Evolutionary conservation across 2,797 vertebrate species (phyloP).

Genomic region (Molossus alvarezi): DNA sequence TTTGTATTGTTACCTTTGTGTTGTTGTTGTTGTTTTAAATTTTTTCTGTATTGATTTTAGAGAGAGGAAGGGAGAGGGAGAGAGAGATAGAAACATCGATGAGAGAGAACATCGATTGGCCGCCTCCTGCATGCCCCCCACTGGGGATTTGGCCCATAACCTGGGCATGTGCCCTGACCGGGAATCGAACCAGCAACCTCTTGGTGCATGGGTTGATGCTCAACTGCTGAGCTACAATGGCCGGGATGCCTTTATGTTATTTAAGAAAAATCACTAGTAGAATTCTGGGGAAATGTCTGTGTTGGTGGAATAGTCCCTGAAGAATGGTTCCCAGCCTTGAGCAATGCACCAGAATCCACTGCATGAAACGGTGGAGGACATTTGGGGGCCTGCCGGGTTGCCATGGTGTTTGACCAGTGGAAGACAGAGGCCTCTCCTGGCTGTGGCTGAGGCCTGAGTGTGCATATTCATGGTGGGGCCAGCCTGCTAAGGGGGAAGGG

Average conservation of each 20-base stretch:
- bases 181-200: no score
- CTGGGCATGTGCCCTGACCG: no score
- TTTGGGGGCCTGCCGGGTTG: conserved; percentile 68
- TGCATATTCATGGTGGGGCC: conserved; percentile 76
- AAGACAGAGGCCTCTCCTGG: conserved; percentile 1
- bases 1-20: neutral
- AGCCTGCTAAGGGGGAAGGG: neutral
- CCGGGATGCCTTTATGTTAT: neutral
- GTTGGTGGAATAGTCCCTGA: neutral
- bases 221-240: no score
- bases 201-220: no score
- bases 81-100: no score
- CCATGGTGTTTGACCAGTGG: conserved; percentile 79
- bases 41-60: no score
- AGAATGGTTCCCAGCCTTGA: conserved; percentile 23
- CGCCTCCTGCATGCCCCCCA: no score
- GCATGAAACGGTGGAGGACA: conserved; percentile 43
- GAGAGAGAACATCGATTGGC: no score
- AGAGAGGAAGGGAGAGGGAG: no score
- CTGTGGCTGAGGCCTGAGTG: conserved; percentile 35
- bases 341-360: neutral
- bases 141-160: no score
- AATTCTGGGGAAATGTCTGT: neutral
- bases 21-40: neutral
- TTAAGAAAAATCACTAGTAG: neutral